phyloP scores from a whole-genome alignment of 2,797 vertebrate species.

The Lacerta agilis region DNA sequence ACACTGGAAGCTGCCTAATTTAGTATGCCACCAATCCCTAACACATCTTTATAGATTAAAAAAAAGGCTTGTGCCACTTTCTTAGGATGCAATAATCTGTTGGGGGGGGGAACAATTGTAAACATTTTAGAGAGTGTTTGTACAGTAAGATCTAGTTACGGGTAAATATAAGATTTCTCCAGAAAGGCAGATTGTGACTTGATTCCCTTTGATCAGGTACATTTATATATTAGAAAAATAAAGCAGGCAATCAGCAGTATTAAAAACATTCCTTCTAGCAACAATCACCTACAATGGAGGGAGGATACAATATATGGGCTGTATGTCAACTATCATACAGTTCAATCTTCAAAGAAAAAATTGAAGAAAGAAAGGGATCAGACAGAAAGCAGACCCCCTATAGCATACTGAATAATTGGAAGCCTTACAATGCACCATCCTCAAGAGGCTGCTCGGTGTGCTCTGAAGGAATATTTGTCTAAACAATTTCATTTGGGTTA shows the following conservation, averaged over 20 bases:
- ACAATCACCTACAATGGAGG: background rate
- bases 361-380: conserved; percentile 14
- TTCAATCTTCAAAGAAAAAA: conserved; percentile 16
- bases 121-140: background rate
- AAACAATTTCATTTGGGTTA: conserved; percentile 18
- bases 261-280: background rate
- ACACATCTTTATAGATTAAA: background rate
- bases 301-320: conserved; percentile 28
- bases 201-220: background rate
- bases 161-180: background rate
- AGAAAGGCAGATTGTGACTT: background rate
- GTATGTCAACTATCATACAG: conserved; percentile 36
- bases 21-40: background rate
- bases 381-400: conserved; percentile 47
- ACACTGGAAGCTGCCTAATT: background rate
- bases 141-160: background rate
- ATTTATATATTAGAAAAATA: background rate
- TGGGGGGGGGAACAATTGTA: background rate
- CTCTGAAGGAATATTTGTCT: conserved; percentile 31
- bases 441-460: conserved; percentile 11
- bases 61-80: background rate
- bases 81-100: background rate
- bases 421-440: fast-evolving
- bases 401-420: conserved; percentile 14
- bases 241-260: background rate